Conservation (phyloP, 2,797 vertebrate species). For the Liasis olivaceus region DNA sequence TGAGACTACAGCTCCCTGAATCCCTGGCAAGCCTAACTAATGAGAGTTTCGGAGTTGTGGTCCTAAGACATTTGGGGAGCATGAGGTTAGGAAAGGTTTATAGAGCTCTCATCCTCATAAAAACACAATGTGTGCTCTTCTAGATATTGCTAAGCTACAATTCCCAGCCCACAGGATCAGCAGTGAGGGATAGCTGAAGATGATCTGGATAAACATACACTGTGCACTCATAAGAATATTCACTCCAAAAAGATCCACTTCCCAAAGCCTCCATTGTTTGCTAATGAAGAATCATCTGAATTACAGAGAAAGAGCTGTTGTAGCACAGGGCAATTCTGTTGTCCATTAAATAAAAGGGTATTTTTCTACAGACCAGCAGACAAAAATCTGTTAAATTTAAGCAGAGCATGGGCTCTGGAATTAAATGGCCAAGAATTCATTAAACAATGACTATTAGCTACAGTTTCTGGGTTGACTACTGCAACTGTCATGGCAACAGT, state of each 20-base stretch:
- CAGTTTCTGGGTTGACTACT: background rate
- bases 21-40: background rate
- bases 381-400: background rate
- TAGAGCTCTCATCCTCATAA: background rate
- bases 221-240: background rate
- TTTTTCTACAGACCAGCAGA: background rate
- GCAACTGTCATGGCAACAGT: slow-evolving; percentile 37
- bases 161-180: background rate
- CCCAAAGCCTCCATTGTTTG: background rate
- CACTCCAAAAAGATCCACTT: background rate
- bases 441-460: background rate
- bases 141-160: slow-evolving; percentile 1
- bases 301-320: background rate
- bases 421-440: background rate
- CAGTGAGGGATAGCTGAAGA: background rate
- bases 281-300: background rate
- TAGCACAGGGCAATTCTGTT: background rate
- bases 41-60: background rate
- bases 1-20: background rate
- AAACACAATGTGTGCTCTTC: background rate
- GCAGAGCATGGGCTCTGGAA: background rate
- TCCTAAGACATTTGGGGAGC: background rate
- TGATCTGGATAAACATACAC: background rate
- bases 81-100: background rate
- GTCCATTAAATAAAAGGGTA: background rate